Percentiles rank a stretch among this genome's conserved stretches.
phyloP scores from a whole-genome alignment of 2,113 vertebrate species.

The Ceyx melanurus region DNA sequence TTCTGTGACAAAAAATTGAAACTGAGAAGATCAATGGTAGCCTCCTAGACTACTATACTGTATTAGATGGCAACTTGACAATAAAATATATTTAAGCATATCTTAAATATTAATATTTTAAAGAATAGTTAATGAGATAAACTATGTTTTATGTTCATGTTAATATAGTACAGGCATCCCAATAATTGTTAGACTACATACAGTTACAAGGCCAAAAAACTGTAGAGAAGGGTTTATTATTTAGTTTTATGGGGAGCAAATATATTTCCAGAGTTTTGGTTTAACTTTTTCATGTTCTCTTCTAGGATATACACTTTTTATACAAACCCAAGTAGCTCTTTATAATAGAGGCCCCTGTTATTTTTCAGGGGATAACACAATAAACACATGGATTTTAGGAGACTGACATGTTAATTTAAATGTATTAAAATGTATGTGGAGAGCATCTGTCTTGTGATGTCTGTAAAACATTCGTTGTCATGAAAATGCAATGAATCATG shows the following conservation, averaged over 20 bases:
- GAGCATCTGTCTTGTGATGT: background rate
- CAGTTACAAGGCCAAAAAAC: background rate
- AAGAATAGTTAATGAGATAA: background rate
- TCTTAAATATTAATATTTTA: background rate
- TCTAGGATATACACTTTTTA: background rate
- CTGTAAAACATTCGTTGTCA: conserved; percentile 42
- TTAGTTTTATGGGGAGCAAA: background rate
- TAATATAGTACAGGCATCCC: background rate
- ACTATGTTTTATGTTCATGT: background rate
- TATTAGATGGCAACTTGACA: background rate
- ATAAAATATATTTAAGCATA: background rate
- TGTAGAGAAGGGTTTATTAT: background rate
- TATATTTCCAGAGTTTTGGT: background rate
- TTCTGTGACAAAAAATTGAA: background rate
- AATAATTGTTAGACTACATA: background rate
- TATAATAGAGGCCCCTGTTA: background rate
- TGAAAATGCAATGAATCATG: conserved; percentile 55
- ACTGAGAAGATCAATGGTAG: background rate
- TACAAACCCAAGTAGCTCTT: background rate
- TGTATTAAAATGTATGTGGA: background rate
- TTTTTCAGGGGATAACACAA: background rate
- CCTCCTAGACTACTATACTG: background rate
- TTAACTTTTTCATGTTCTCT: background rate
- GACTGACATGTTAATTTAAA: background rate
- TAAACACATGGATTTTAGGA: background rate